Evolutionary conservation across 2,797 vertebrate genomes (phyloP), one percentile per base, ranked within the genome.

Genomic region (Acridotheres tristis): DNA sequence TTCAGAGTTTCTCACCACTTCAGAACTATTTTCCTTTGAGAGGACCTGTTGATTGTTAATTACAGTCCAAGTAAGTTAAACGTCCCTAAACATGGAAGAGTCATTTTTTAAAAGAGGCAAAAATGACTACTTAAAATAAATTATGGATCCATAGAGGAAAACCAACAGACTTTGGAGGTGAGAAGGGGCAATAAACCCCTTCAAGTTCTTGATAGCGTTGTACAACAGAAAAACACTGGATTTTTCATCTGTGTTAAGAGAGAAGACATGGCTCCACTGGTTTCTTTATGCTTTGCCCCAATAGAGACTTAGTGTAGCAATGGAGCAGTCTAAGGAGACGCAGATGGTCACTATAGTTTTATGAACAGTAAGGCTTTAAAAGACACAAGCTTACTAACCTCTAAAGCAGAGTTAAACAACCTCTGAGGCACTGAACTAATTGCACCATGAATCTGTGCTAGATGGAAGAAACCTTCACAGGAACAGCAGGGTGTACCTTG

Each of bases 81-180:
- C 10, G 0, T 0, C 13, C 3, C 23, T 38, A 15, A 29, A 42
- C 30, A 38, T 6, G 9, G 48, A 59, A 57, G 10, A 29, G 9
- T 23, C 1, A 34, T 34, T 27, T 30, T 57, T 57, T 23, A 47
- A 45, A 40, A 22, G 51, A 18, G 18, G 18, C 53, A 32, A 32
- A 54, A 32, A 29, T 4, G 0, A 57, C 22, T 30, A 22, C 13
- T 58, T 16, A 1, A 47, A 71, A 16, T 4, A 36, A 36, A 36
- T 1, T 15, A 53, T 16, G 4, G 7, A 42, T 42, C 16, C 6
- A 21, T 11, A 21, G 53, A 63, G 11, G 20, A 55, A 72, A 71
- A 59, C 6, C 30, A 17, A 42, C 10, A 5, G 18, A 38, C 34
- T 83, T 29, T 1, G 13, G 23, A 36, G 5, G 7, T 5, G 2